Base-by-base conservation (phyloP, 2,797 vertebrate species). In the Setipinna tenuifilis region DNA sequence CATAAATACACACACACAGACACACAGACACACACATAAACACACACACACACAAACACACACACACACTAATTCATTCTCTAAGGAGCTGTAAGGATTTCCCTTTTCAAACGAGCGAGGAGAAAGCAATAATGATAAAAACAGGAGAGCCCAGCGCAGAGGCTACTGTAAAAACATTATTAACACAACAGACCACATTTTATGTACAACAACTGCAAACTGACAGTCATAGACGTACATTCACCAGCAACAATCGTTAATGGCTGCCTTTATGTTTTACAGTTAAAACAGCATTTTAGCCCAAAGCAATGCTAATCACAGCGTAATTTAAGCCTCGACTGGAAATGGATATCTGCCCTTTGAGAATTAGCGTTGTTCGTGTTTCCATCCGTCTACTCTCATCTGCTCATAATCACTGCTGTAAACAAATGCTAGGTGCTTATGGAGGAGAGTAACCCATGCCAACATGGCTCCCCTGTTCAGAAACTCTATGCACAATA, bases 31-130 rank as follows among this genome's bases (percentile, higher is more conserved):
- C 50, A 54, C 54, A 84, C 46, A 25, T 25, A 80, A 71, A 41
- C 16, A 68, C 83, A 68, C 61, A 46, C 59, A 50, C 62, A 84
- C 35, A 54, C 83, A 57, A 62, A 83, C 50, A 54, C 7, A 54
- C 50, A 54, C 50, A 54, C 50, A 54, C 68, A 75, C 28, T 75
- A 50, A 68, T 41, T 25, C 68, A 23, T 85, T 86, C 62, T 87
- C 86, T 85, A 88, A 35, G 41, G 86, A 80, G 81, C 86, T 87
- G 86, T 83, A 89, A 90, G 92, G 90, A 89, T 89, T 90, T 87
- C 85, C 68, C 68, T 75, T 75, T 23, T 75, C 68, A 31, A 75
- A 75, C 68, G 31, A 75, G 14, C 68, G 35, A 17, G 14, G 28
- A 75, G 28, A 75, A 31, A 75, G 68, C 68, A 19, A 35, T 75